Percentiles rank a stretch among this genome's conserved stretches.
Conservation (phyloP, 2,888 invertebrate species). For the Diachrysia chrysitis region DNA sequence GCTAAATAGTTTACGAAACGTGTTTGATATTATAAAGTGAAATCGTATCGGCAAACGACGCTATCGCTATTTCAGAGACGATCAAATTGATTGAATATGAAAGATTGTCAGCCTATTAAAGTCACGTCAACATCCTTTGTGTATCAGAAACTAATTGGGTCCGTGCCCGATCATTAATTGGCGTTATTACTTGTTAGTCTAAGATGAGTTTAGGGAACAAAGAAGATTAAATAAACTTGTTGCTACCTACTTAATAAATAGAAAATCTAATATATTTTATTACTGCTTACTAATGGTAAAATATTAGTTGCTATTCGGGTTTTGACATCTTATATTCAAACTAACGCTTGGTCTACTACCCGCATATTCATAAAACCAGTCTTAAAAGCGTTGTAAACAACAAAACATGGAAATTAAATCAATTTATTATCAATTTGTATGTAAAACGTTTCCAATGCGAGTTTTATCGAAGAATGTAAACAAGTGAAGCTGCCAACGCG, state of each 20-base stretch:
- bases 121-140: constrained; percentile 31
- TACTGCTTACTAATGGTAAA: constrained; percentile 15
- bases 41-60: constrained; percentile 48
- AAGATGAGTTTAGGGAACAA: constrained; percentile 43
- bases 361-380: constrained; percentile 9
- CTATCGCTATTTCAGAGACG: constrained; percentile 29
- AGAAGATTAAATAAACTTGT: constrained; percentile 21
- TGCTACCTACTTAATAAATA: constrained; percentile 23
- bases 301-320: too few relatives aligned
- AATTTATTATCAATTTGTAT: constrained; percentile 40
- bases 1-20: constrained; percentile 49
- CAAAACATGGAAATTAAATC: constrained; percentile 28
- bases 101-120: constrained; percentile 39
- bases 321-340: constrained; percentile 13
- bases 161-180: constrained; percentile 46
- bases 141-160: constrained; percentile 41
- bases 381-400: constrained; percentile 14
- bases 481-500: constrained; percentile 51
- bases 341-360: constrained; percentile 23
- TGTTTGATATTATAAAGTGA: constrained; percentile 58
- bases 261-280: constrained; percentile 22
- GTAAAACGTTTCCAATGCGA: constrained; percentile 35
- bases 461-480: constrained; percentile 52
- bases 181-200: constrained; percentile 25
- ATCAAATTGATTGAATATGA: constrained; percentile 30